Percentiles rank a stretch among this genome's conserved stretches.
Conservation (phyloP, 1,140 invertebrate genomes). For the Protaetia brevitarsis region DNA sequence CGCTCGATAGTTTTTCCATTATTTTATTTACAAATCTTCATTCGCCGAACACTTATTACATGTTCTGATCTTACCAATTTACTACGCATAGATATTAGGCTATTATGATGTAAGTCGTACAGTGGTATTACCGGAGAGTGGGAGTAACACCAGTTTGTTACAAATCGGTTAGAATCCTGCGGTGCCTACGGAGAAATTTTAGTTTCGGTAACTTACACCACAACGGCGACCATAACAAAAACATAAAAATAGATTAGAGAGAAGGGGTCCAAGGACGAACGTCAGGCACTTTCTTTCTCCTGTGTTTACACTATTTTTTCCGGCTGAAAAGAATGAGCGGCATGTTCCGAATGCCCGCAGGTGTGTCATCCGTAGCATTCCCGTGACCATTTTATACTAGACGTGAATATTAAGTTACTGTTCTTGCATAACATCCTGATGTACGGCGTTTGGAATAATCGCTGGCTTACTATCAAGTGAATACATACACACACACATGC, state of each 20-base stretch:
- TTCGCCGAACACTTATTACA: too few species aligned
- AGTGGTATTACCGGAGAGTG: too few species aligned
- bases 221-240: background rate
- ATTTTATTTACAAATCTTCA: too few species aligned
- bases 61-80: too few species aligned
- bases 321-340: background rate
- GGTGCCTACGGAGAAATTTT: background rate
- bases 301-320: background rate
- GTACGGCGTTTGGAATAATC: background rate
- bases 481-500: background rate
- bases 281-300: background rate
- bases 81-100: too few species aligned
- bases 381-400: background rate
- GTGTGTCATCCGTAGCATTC: constrained; percentile 7
- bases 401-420: constrained; percentile 9
- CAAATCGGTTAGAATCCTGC: background rate
- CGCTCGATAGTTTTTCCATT: too few species aligned
- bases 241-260: background rate
- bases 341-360: constrained; percentile 1
- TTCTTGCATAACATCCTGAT: constrained; percentile 10
- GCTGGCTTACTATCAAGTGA: background rate
- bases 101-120: too few species aligned
- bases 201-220: background rate
- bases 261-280: constrained; percentile 5
- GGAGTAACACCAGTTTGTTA: too few species aligned